phyloP scores from a whole-genome alignment of 2,113 vertebrate genomes.

The Emydocephalus ijimae region DNA sequence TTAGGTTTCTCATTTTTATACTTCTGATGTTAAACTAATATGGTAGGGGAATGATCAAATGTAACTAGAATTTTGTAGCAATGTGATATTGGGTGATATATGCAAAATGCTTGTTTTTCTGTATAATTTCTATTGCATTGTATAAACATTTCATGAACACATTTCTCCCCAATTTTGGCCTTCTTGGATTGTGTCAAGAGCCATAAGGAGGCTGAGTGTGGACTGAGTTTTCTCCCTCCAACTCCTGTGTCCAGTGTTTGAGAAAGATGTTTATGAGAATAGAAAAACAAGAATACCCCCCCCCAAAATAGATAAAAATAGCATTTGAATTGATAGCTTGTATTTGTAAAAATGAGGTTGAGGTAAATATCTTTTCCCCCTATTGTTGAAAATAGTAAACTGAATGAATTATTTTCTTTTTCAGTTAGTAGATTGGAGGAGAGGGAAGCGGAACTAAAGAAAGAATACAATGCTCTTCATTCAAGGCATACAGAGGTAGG shows the following conservation, averaged over 20 bases:
- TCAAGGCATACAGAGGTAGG: conserved; percentile 96
- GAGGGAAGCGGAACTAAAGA: conserved; percentile 93
- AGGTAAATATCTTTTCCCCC: conserved; percentile 3
- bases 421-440: conserved; percentile 94
- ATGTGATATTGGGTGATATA: conserved; percentile 22
- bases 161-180: background rate
- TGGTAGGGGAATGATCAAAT: background rate
- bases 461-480: conserved; percentile 92
- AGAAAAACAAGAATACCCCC: background rate
- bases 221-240: no score
- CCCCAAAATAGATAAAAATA: background rate
- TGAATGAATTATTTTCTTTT: conserved; percentile 55
- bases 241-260: no score
- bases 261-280: no score
- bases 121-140: background rate
- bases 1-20: background rate
- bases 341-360: background rate
- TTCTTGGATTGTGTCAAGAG: background rate
- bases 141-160: background rate
- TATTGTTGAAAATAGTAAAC: background rate
- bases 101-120: conserved; percentile 25
- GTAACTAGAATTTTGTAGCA: background rate
- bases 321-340: conserved; percentile 20
- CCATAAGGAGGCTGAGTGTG: background rate
- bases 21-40: background rate